A percentile compares a stretch with the other conserved stretches of the same genome.
phyloP scores from a whole-genome alignment of 2,888 invertebrate species.

The Lapara coniferarum region DNA sequence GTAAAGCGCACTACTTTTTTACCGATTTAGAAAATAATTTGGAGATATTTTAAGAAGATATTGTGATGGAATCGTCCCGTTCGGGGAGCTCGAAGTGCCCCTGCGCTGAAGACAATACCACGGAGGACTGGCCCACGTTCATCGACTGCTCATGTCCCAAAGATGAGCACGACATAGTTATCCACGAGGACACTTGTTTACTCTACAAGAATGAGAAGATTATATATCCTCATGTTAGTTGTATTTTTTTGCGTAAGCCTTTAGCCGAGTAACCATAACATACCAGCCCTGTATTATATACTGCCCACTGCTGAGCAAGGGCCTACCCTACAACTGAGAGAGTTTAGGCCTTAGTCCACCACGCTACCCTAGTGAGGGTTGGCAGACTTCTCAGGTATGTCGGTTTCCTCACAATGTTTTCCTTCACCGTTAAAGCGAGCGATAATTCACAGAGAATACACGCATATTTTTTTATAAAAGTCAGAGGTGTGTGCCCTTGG shows the following conservation, averaged over 20 bases:
- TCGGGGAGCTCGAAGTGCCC: constrained; percentile 47
- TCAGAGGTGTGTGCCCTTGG: too few relatives aligned
- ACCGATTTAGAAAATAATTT: neutral
- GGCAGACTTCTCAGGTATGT: too few relatives aligned
- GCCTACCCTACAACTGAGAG: too few relatives aligned
- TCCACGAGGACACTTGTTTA: constrained; percentile 63
- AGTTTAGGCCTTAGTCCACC: too few relatives aligned
- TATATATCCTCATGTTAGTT: constrained; percentile 59
- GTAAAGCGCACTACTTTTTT: constrained; percentile 15
- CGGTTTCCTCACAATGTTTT: too few relatives aligned
- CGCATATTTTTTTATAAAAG: too few relatives aligned
- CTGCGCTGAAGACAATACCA: constrained; percentile 51
- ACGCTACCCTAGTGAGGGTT: too few relatives aligned
- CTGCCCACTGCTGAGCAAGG: too few relatives aligned
- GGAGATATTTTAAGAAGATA: neutral
- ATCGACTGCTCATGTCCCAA: constrained; percentile 61
- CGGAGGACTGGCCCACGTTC: constrained; percentile 38
- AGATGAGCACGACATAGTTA: constrained; percentile 61
- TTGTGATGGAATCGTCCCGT: constrained; percentile 42
- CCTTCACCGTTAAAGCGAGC: too few relatives aligned
- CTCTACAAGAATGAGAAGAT: constrained; percentile 65
- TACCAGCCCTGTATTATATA: too few relatives aligned
- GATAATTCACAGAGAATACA: too few relatives aligned
- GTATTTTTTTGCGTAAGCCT: neutral
- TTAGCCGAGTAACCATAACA: too few relatives aligned